Percentiles rank a stretch among this genome's conserved stretches.
Conservation (phyloP, 2,888 invertebrate genomes). For the Cyaniris semiargus region DNA sequence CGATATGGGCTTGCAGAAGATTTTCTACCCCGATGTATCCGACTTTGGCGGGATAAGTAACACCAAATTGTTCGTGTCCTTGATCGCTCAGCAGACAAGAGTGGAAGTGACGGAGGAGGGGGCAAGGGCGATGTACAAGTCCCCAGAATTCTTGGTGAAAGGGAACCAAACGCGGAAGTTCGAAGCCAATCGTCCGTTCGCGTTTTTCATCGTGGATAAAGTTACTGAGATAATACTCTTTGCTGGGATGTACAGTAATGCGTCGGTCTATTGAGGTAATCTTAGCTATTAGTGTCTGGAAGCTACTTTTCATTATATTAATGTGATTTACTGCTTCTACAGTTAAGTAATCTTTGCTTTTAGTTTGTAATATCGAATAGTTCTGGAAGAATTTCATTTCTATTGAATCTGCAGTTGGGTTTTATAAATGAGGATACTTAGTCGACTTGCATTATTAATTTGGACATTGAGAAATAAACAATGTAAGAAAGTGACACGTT, state of each 20-base stretch:
- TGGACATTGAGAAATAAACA: too few species aligned
- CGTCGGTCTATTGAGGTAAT: slow-evolving; percentile 47
- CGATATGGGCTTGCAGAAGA: slow-evolving; percentile 62
- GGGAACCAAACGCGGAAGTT: slow-evolving; percentile 47
- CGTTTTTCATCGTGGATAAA: slow-evolving; percentile 58
- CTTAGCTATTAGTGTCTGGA: neutral
- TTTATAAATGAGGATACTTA: too few species aligned
- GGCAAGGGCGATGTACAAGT: slow-evolving; percentile 43
- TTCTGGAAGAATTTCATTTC: too few species aligned
- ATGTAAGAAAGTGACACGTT: too few species aligned
- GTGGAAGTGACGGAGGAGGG: slow-evolving; percentile 60
- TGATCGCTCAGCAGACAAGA: slow-evolving; percentile 56
- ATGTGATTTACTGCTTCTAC: neutral
- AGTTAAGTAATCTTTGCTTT: neutral
- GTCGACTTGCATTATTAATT: too few species aligned
- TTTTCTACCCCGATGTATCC: slow-evolving; percentile 57
- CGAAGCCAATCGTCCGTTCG: slow-evolving; percentile 57
- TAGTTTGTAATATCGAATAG: neutral
- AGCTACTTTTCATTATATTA: neutral
- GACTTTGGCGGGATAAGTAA: slow-evolving; percentile 57
- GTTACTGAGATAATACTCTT: slow-evolving; percentile 59
- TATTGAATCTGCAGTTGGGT: too few species aligned
- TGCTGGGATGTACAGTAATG: slow-evolving; percentile 58
- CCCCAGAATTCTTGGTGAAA: slow-evolving; percentile 46
- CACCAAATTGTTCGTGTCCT: slow-evolving; percentile 53